Evolutionary conservation across 2,888 invertebrate species (phyloP).

Genomic region (Lacanobia wlatinum): DNA sequence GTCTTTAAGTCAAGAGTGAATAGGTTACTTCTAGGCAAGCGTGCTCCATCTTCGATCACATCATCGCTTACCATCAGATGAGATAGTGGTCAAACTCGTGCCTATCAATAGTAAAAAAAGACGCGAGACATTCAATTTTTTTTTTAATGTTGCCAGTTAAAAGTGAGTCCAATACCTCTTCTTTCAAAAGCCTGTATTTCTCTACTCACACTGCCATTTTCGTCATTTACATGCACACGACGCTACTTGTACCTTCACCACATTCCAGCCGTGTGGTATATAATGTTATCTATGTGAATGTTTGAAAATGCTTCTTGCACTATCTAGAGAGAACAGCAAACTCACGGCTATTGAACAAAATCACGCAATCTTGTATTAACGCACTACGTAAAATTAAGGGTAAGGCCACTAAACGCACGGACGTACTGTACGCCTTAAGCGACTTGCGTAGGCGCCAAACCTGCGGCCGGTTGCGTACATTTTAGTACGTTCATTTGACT

Average conservation of each 20-base stretch:
- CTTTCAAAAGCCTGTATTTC: slow-evolving; percentile 23
- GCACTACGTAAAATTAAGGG: background rate
- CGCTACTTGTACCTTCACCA: slow-evolving; percentile 77
- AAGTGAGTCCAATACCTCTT: slow-evolving; percentile 14
- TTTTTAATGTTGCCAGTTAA: slow-evolving; percentile 19
- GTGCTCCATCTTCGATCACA: no score
- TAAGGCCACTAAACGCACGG: background rate
- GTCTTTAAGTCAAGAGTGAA: no score
- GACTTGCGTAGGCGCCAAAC: no score
- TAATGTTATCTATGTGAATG: slow-evolving; percentile 47
- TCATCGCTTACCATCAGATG: no score
- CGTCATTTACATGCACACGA: slow-evolving; percentile 47
- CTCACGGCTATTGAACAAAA: no score
- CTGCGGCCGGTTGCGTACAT: background rate
- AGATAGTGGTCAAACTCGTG: no score
- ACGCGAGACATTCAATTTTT: no score
- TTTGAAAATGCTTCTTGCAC: slow-evolving; percentile 42
- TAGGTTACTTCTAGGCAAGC: no score
- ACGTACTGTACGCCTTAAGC: no score
- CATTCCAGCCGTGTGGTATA: slow-evolving; percentile 78
- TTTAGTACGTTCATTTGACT: background rate
- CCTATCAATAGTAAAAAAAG: no score
- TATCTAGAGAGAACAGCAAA: slow-evolving; percentile 3
- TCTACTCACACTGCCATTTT: slow-evolving; percentile 60
- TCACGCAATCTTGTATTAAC: background rate